These are phyloP conservation scores for Pogonognathellus flavescens DNA, from an alignment of 1,140 invertebrate species.

Conservation along the genomic window DNA sequence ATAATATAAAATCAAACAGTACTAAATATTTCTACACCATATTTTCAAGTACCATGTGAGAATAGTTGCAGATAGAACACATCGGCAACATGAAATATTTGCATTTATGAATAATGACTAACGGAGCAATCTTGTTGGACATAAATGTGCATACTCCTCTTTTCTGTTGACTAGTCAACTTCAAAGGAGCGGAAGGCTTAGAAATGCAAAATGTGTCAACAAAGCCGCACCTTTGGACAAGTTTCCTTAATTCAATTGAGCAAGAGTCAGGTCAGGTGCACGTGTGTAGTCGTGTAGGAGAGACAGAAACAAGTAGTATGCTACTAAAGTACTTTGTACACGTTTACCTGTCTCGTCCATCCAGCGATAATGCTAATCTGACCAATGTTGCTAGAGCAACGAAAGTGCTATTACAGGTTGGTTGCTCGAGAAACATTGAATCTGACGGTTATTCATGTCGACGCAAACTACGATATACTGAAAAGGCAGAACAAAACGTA, in stretches of 20 bases:
- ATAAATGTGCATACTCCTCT: constrained; percentile 10
- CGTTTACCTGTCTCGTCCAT: background rate
- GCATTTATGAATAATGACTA: constrained; percentile 33
- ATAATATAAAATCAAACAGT: no score
- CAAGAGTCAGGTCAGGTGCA: constrained; percentile 37
- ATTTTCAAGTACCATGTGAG: no score
- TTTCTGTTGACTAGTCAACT: constrained; percentile 1
- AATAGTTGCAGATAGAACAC: no score
- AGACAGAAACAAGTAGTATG: no score
- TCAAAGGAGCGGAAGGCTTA: constrained; percentile 42
- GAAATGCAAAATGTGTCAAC: constrained; percentile 45
- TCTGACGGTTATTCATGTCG: no score
- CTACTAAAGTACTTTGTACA: background rate
- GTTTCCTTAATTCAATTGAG: constrained; percentile 43
- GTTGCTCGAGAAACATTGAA: no score
- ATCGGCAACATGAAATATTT: background rate
- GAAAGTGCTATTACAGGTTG: no score
- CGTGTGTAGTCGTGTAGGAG: background rate
- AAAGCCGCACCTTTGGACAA: constrained; percentile 47
- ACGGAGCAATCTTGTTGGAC: constrained; percentile 14
- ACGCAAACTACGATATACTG: no score
- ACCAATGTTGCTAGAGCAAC: no score
- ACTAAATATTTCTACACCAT: no score
- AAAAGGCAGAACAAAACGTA: background rate
- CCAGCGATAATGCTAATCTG: background rate